These are phyloP conservation scores for Agrypnus murinus DNA, from an alignment of 2,888 invertebrate species.

Conservation along the genomic window DNA sequence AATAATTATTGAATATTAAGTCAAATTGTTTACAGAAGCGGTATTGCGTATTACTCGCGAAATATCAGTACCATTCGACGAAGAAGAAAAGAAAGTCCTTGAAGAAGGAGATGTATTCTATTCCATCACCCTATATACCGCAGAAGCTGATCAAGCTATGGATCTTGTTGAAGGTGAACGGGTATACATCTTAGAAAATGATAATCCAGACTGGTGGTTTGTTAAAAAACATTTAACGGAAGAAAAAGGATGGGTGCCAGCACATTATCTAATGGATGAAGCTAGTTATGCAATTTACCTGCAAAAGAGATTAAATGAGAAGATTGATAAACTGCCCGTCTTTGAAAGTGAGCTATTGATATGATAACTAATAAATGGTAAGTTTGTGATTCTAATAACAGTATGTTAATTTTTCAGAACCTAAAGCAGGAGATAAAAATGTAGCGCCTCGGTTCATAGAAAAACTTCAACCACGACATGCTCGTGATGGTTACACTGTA, in stretches of 20 bases:
- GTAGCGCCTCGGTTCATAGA: constrained; percentile 89
- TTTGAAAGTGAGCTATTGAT: constrained; percentile 86
- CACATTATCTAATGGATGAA: constrained; percentile 90
- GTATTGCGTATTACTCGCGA: constrained; percentile 71
- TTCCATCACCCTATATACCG: constrained; percentile 89
- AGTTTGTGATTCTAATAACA: not conserved
- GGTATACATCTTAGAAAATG: constrained; percentile 86
- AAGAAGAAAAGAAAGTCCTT: constrained; percentile 69
- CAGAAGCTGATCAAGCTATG: constrained; percentile 91
- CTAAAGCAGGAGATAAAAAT: constrained; percentile 84
- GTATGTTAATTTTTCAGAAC: constrained; percentile 75
- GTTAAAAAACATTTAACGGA: constrained; percentile 91
- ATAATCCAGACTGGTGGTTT: constrained; percentile 95
- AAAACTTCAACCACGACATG: constrained; percentile 88
- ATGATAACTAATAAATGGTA: too few relatives aligned
- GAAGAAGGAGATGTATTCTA: constrained; percentile 86
- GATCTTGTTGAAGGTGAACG: constrained; percentile 93
- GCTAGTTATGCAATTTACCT: constrained; percentile 86
- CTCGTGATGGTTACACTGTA: constrained; percentile 93
- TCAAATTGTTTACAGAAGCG: constrained; percentile 65
- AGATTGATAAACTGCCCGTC: constrained; percentile 92
- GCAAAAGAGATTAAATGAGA: constrained; percentile 91
- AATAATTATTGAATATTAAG: not conserved
- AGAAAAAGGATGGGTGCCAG: constrained; percentile 96
- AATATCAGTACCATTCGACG: constrained; percentile 66